These are phyloP conservation scores for Phortica okadai DNA, from an alignment of 2,888 invertebrate species.

Conservation along the genomic window DNA sequence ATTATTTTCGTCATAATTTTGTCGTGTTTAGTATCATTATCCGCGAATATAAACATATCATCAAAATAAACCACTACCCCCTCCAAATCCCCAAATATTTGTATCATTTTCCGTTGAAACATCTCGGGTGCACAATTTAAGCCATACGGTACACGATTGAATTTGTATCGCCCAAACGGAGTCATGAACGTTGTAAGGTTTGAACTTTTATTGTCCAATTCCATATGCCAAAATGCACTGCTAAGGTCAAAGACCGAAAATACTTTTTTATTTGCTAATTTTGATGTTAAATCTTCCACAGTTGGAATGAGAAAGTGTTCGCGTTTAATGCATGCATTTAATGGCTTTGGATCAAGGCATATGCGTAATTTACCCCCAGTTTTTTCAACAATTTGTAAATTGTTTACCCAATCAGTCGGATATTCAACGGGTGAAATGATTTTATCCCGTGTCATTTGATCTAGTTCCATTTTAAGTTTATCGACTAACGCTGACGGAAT, in stretches of 20 bases:
- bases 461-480: conserved; percentile 45
- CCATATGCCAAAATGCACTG: conserved; percentile 47
- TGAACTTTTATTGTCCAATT: conserved; percentile 46
- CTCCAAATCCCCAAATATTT: conserved; percentile 66
- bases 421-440: conserved; percentile 52
- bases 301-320: conserved; percentile 60
- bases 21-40: conserved; percentile 52
- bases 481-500: conserved; percentile 44
- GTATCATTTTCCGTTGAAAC: conserved; percentile 63
- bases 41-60: conserved; percentile 68
- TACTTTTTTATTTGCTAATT: conserved; percentile 38
- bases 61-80: conserved; percentile 68
- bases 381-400: conserved; percentile 54
- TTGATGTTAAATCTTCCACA: conserved; percentile 48
- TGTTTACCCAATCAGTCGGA: conserved; percentile 53
- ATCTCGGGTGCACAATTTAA: too few species aligned
- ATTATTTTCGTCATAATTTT: conserved; percentile 24
- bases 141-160: conserved; percentile 59
- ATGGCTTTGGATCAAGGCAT: conserved; percentile 54
- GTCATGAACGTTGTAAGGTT: conserved; percentile 55
- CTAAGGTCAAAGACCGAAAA: conserved; percentile 47
- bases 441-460: conserved; percentile 38
- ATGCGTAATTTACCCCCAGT: conserved; percentile 47
- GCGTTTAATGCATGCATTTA: conserved; percentile 55
- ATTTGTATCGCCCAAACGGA: conserved; percentile 51